Conservation (phyloP, 2,888 invertebrate species). For the Drosophila falleni region DNA sequence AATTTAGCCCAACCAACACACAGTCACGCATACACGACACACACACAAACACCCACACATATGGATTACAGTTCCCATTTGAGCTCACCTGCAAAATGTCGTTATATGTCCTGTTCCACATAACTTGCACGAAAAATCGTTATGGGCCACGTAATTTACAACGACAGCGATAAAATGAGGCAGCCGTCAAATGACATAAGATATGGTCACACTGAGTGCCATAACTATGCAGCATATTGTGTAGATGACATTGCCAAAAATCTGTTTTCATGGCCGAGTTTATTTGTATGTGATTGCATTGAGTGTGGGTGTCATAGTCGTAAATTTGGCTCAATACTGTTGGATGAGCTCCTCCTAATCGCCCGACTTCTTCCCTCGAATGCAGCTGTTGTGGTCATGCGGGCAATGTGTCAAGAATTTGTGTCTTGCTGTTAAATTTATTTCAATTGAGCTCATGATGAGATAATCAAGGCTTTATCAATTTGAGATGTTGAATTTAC, state of each 20-base stretch:
- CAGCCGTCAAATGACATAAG: conserved; percentile 44
- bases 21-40: not conserved
- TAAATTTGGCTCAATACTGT: conserved; percentile 48
- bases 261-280: conserved; percentile 58
- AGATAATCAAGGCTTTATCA: conserved; percentile 45
- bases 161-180: conserved; percentile 72
- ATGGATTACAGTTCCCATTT: conserved; percentile 9
- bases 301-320: conserved; percentile 41
- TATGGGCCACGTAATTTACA: conserved; percentile 69
- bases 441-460: conserved; percentile 55
- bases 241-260: conserved; percentile 57
- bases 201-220: conserved; percentile 61
- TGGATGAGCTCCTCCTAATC: not conserved
- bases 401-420: conserved; percentile 46
- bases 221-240: conserved; percentile 72
- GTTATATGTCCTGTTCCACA: conserved; percentile 23
- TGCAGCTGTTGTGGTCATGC: conserved; percentile 13
- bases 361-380: not conserved
- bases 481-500: conserved; percentile 13
- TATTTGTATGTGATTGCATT: not conserved
- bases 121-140: conserved; percentile 26
- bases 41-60: not conserved
- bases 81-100: conserved; percentile 51
- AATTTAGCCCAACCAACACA: not conserved
- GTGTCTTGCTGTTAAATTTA: conserved; percentile 35